phyloP scores from a whole-genome alignment of 35 echinoderm and acorn worm genomes.

The Heliocidaris erythrogramma region DNA sequence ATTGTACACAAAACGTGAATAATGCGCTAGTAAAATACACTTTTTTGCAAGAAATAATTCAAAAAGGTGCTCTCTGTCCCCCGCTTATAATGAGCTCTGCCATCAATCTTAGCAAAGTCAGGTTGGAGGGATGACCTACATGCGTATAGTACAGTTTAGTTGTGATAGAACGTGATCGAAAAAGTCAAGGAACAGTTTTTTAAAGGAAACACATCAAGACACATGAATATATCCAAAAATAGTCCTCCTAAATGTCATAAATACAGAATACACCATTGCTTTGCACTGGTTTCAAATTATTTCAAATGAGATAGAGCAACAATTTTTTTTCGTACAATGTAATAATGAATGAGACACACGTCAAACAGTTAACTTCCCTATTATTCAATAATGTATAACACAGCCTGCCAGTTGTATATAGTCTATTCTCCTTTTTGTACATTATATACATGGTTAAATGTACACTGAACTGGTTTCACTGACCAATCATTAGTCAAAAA shows the following conservation, averaged over 20 bases:
- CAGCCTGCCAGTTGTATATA: slow-evolving; percentile 3
- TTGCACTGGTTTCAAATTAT: slow-evolving; percentile 55
- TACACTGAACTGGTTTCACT: background rate
- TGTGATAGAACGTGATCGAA: background rate
- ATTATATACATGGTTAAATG: slow-evolving; percentile 27
- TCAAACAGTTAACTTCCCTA: background rate
- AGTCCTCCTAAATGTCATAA: slow-evolving; percentile 23
- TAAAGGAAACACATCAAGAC: slow-evolving; percentile 29
- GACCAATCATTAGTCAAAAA: slow-evolving; percentile 24
- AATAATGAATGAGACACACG: background rate
- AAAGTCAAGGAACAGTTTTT: background rate
- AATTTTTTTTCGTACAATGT: background rate
- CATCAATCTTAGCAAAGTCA: background rate
- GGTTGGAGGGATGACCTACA: slow-evolving; percentile 30
- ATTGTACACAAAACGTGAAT: background rate
- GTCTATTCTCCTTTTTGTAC: slow-evolving; percentile 22
- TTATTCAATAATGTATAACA: background rate
- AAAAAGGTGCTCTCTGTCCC: background rate
- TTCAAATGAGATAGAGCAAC: slow-evolving; percentile 22
- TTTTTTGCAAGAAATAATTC: background rate
- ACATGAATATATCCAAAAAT: slow-evolving; percentile 32
- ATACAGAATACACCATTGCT: slow-evolving; percentile 52
- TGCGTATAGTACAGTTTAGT: slow-evolving; percentile 40
- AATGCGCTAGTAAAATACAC: slow-evolving; percentile 43
- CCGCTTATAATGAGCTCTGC: background rate